These are phyloP conservation scores for Dryobota labecula DNA, from an alignment of 2,888 invertebrate species.

Conservation along the genomic window DNA sequence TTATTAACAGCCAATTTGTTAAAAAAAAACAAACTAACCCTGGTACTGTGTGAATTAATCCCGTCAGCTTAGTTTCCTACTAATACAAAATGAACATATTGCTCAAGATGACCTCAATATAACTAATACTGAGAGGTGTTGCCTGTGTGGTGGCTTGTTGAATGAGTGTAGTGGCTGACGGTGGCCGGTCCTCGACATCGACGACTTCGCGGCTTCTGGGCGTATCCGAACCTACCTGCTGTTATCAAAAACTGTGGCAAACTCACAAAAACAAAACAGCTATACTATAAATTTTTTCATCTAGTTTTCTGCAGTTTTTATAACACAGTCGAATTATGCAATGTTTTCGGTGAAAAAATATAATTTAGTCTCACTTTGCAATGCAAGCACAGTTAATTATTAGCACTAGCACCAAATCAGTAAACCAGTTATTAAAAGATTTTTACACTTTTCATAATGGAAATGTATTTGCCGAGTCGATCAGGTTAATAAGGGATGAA, in stretches of 20 bases:
- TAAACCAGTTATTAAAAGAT: constrained; percentile 26
- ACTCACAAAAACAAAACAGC: constrained; percentile 10
- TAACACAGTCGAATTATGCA: constrained; percentile 43
- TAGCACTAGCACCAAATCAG: constrained; percentile 61
- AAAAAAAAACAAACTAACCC: constrained; percentile 42
- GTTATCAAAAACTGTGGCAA: constrained; percentile 52
- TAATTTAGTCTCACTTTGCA: constrained; percentile 59
- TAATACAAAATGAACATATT: constrained; percentile 42
- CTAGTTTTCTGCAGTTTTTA: constrained; percentile 51
- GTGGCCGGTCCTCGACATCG: constrained; percentile 75
- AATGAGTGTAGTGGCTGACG: constrained; percentile 79
- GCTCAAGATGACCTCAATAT: constrained; percentile 45
- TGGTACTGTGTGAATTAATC: constrained; percentile 19
- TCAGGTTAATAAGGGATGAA: background rate
- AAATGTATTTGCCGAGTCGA: constrained; percentile 60
- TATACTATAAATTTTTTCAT: background rate
- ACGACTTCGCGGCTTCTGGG: constrained; percentile 81
- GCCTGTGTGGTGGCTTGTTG: constrained; percentile 55
- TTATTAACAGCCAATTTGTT: constrained; percentile 43
- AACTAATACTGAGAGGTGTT: constrained; percentile 38
- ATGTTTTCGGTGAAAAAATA: constrained; percentile 48
- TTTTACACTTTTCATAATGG: constrained; percentile 13
- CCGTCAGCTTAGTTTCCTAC: constrained; percentile 23
- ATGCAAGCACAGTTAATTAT: constrained; percentile 59
- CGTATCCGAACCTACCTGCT: constrained; percentile 81